phyloP scores from a whole-genome alignment of 2,888 invertebrate genomes.

The Digitonthophagus gazella region DNA sequence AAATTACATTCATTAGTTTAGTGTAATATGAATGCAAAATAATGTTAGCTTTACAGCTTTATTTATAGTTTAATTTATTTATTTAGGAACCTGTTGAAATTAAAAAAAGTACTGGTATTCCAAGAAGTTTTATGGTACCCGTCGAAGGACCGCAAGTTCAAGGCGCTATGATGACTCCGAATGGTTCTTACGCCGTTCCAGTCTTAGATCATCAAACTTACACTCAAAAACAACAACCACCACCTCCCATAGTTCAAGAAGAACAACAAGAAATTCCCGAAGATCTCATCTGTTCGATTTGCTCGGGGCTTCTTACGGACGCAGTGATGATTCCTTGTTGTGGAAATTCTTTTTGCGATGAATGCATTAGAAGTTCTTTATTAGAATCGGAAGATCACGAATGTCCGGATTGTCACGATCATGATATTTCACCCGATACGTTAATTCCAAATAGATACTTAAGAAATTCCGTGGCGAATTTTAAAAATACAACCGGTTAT shows the following conservation, averaged over 20 bases:
- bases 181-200: constrained; percentile 85
- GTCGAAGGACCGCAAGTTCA: constrained; percentile 87
- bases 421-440: constrained; percentile 88
- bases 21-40: no score
- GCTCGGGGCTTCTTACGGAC: constrained; percentile 88
- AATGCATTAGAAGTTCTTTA: constrained; percentile 89
- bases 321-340: constrained; percentile 99
- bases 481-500: constrained; percentile 90
- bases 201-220: constrained; percentile 83
- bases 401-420: constrained; percentile 92
- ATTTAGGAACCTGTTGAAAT: constrained; percentile 70
- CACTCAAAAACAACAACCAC: constrained; percentile 56
- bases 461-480: constrained; percentile 83
- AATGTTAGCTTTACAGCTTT: no score
- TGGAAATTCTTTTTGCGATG: constrained; percentile 97
- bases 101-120: constrained; percentile 96
- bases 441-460: constrained; percentile 87
- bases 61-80: no score
- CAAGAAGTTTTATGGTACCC: constrained; percentile 91
- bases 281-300: constrained; percentile 88
- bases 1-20: no score
- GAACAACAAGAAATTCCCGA: constrained; percentile 78
- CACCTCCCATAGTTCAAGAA: constrained; percentile 59
- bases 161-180: constrained; percentile 88
- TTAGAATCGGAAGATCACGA: constrained; percentile 93